Evolutionary conservation across 2,113 vertebrate species (phyloP).

Genomic region (Emberiza fucata): DNA sequence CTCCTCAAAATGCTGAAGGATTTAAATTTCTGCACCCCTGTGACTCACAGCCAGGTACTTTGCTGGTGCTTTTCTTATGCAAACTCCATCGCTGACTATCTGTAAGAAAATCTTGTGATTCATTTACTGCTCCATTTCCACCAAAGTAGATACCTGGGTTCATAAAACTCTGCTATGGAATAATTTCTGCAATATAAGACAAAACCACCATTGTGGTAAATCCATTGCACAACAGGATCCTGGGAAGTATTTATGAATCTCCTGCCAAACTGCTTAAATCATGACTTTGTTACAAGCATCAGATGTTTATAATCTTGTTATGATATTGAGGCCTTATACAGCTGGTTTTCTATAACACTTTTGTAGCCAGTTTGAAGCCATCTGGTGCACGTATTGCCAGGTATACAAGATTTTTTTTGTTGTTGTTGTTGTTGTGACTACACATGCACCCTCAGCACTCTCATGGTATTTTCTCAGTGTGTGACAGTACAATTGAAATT

Average conservation of each 20-base stretch:
- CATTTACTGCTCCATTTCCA: not conserved
- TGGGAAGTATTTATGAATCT: not conserved
- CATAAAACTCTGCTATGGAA: not conserved
- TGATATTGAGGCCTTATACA: not conserved
- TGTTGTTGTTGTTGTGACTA: not conserved
- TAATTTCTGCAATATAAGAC: not conserved
- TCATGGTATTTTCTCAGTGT: not conserved
- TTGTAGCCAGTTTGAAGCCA: not conserved
- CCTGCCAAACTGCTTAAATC: not conserved
- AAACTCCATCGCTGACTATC: not conserved
- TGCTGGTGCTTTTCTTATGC: not conserved
- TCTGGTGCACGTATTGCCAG: not conserved
- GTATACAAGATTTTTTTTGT: not conserved
- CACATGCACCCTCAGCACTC: not conserved
- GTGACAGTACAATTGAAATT: not conserved
- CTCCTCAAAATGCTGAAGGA: not conserved
- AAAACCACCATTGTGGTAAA: not conserved
- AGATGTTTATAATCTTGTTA: not conserved
- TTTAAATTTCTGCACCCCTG: not conserved
- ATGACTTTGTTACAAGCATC: not conserved
- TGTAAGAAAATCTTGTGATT: not conserved
- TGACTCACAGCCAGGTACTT: not conserved
- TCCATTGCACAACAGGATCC: not conserved
- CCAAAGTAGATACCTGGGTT: not conserved
- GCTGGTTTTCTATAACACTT: not conserved